A percentile compares a stretch with the other conserved stretches of the same genome.
phyloP scores from a whole-genome alignment of 2,888 invertebrate species.

The Chesias legatella region DNA sequence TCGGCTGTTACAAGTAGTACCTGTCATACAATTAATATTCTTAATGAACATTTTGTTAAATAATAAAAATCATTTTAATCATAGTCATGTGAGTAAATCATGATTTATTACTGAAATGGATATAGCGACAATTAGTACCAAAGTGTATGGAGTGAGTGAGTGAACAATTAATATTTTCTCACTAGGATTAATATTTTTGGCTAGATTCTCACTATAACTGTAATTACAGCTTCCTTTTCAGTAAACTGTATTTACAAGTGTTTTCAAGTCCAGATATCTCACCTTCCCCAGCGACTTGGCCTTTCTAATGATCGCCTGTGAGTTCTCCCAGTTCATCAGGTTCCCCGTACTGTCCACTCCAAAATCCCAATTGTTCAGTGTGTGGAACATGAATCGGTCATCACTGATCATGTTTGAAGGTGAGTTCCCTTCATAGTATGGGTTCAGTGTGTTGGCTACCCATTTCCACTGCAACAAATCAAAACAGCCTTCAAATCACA shows the following conservation, averaged over 20 bases:
- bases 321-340: slow-evolving; percentile 85
- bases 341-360: slow-evolving; percentile 93
- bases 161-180: too few relatives aligned
- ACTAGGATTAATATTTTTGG: too few relatives aligned
- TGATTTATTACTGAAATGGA: too few relatives aligned
- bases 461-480: slow-evolving; percentile 85
- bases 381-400: slow-evolving; percentile 90
- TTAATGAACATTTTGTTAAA: too few relatives aligned
- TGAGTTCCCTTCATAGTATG: slow-evolving; percentile 93
- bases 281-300: slow-evolving; percentile 75
- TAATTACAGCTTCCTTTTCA: too few relatives aligned
- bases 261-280: slow-evolving; percentile 1
- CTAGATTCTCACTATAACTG: too few relatives aligned
- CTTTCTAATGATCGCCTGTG: slow-evolving; percentile 80
- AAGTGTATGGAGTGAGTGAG: too few relatives aligned
- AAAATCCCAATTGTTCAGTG: slow-evolving; percentile 91
- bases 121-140: too few relatives aligned
- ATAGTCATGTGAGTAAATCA: too few relatives aligned
- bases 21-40: slow-evolving; percentile 45
- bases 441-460: slow-evolving; percentile 93
- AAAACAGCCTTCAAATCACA: background rate
- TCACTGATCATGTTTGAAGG: slow-evolving; percentile 87
- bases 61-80: too few relatives aligned
- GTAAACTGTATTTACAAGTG: too few relatives aligned
- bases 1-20: slow-evolving; percentile 92